These are phyloP conservation scores for Champsocephalus esox DNA, from an alignment of 2,797 vertebrate species.

Conservation along the genomic window DNA sequence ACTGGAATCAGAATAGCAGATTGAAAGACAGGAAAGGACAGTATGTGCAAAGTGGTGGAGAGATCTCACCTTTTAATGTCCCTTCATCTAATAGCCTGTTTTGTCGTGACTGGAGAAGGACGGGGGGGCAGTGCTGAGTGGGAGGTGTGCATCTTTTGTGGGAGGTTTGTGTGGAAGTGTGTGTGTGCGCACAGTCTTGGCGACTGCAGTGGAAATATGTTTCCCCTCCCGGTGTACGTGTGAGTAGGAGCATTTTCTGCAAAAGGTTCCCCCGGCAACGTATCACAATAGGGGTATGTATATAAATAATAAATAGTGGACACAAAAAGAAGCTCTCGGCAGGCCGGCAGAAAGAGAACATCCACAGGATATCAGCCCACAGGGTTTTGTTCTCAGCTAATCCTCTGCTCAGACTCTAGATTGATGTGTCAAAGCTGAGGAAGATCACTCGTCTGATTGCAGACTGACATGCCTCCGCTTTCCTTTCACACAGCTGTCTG, in stretches of 20 bases:
- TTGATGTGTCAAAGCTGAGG: constrained; percentile 50
- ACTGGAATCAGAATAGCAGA: constrained; percentile 16
- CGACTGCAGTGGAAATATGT: constrained; percentile 76
- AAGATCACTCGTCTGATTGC: constrained; percentile 48
- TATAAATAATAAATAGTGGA: constrained; percentile 81
- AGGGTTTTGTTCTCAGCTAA: constrained; percentile 59
- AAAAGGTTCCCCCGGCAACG: constrained; percentile 75
- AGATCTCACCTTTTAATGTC: constrained; percentile 46
- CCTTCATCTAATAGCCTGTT: constrained; percentile 53
- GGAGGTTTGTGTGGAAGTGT: constrained; percentile 31
- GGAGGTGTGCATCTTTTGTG: constrained; percentile 57
- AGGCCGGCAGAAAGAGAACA: constrained; percentile 61
- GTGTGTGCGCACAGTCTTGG: constrained; percentile 52
- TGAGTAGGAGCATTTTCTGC: constrained; percentile 64
- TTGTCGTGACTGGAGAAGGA: constrained; percentile 62
- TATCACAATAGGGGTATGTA: constrained; percentile 75
- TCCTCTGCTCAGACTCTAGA: constrained; percentile 55
- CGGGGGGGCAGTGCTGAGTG: constrained; percentile 48
- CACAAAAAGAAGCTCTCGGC: constrained; percentile 71
- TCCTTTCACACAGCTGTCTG: constrained; percentile 26
- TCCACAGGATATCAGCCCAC: constrained; percentile 65
- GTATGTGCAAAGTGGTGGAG: constrained; percentile 33
- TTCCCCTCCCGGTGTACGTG: constrained; percentile 70
- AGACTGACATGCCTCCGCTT: constrained; percentile 35
- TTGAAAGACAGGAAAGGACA: constrained; percentile 21